Base-by-base conservation (phyloP, 2,797 vertebrate species). In the Xenopus petersii region DNA sequence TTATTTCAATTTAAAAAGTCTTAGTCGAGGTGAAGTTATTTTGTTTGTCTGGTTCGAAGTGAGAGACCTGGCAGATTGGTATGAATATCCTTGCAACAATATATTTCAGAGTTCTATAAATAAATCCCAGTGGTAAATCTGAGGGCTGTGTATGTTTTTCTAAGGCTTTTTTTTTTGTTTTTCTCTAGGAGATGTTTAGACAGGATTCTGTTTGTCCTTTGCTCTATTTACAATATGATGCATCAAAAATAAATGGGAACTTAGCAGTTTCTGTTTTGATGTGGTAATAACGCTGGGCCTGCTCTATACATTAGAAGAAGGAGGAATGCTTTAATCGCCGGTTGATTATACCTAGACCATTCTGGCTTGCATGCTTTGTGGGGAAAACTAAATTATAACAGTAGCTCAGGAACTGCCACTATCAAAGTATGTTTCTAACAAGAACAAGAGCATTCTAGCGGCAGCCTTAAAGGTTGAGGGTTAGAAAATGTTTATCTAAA, bases 41-140 rank as follows among this genome's bases (percentile, higher is more conserved):
- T 51, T 51, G 49, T 12, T 56, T 17, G 67, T 46, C 51, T 48
- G 26, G 12, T 12, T 70, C 46, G 33, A 17, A 58, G 67, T 70
- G 13, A 64, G 54, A 64, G 60, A 59, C 66, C 64, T 69, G 60
- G 75, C 75, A 73, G 71, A 78, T 65, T 73, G 70, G 66, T 64
- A 55, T 49, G 48, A 73, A 73, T 64, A 65, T 78, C 66, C 71
- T 65, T 74, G 71, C 42, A 78, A 78, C 76, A 78, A 78, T 78
- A 78, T 78, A 78, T 78, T 70, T 49, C 36, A 60, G 33, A 54
- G 66, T 78, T 64, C 71, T 78, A 78, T 74, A 78, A 78, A 78
- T 78, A 78, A 68, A 73, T 73, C 69, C 66, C 60, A 64, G 76
- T 60, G 61, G 76, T 74, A 73, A 68, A 70, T 64, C 67, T 64